phyloP scores from a whole-genome alignment of 2,113 vertebrate genomes.

The Ctenodactylus gundi region DNA sequence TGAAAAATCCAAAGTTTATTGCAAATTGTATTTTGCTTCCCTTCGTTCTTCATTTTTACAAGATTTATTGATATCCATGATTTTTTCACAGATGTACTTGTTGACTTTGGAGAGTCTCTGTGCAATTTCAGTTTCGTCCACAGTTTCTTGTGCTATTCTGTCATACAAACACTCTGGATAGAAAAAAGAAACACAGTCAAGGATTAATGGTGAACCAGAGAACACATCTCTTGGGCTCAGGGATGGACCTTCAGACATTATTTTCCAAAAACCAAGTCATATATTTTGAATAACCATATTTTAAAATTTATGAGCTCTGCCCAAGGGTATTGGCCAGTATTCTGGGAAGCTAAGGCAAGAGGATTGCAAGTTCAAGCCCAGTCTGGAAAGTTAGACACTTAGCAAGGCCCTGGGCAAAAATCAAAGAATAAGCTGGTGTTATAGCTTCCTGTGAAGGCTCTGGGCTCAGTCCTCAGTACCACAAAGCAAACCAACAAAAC shows the following conservation, averaged over 20 bases:
- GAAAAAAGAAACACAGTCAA: conserved; percentile 63
- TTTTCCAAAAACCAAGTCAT: background rate
- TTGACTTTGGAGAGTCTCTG: conserved; percentile 99
- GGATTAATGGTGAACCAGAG: conserved; percentile 47
- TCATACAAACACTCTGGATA: conserved; percentile 97
- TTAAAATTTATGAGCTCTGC: no score
- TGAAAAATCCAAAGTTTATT: conserved; percentile 89
- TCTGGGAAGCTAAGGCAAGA: no score
- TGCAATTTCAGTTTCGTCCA: conserved; percentile 98
- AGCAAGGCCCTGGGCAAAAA: no score
- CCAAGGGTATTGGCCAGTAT: no score
- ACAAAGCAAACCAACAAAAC: no score
- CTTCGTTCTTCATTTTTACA: conserved; percentile 99
- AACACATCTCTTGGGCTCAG: background rate
- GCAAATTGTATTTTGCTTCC: conserved; percentile 95
- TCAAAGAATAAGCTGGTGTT: no score
- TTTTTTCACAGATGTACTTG: conserved; percentile 99
- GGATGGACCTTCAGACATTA: background rate
- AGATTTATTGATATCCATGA: conserved; percentile 99
- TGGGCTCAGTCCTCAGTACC: no score
- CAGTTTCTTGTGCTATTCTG: conserved; percentile 99
- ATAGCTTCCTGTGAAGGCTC: no score
- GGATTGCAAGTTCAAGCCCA: no score
- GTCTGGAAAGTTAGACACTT: no score
- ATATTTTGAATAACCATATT: background rate